Evolutionary conservation across 2,797 vertebrate species (phyloP).

Genomic region (Tokudaia tokunoshimensis): DNA sequence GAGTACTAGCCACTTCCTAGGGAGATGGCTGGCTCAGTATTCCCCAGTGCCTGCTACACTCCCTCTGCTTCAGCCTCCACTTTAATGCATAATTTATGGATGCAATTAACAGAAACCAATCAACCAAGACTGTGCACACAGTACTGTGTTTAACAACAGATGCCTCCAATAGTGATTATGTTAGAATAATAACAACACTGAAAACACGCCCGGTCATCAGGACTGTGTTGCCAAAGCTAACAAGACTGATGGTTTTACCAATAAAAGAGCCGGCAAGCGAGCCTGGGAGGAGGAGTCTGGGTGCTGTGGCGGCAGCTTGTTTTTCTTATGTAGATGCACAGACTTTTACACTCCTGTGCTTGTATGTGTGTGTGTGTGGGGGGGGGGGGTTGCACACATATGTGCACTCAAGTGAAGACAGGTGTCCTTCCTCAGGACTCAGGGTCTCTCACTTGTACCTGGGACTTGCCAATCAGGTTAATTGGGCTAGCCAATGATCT

Average conservation of each 20-base stretch:
- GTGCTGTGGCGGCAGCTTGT: accelerated
- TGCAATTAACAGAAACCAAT: conserved; percentile 64
- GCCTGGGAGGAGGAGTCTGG: neutral
- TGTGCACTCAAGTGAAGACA: neutral
- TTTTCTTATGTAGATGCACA: accelerated
- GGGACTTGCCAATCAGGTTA: neutral
- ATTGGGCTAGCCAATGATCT: neutral
- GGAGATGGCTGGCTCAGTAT: neutral
- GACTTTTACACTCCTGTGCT: neutral
- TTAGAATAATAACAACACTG: conserved; percentile 33
- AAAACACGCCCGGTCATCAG: neutral
- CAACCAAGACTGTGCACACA: conserved; percentile 30
- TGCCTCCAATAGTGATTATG: conserved; percentile 48
- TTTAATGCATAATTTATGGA: conserved; percentile 60
- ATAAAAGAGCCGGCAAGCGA: accelerated
- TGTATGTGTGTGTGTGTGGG: neutral
- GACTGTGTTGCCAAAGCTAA: neutral
- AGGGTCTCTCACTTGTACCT: neutral
- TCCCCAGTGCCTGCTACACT: neutral
- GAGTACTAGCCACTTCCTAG: accelerated
- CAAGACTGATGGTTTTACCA: neutral
- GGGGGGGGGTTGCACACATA: too few relatives aligned
- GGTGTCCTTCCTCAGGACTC: neutral
- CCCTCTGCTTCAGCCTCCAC: neutral
- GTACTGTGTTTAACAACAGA: conserved; percentile 59